Evolutionary conservation across 2,797 vertebrate genomes (phyloP).

Genomic region (Lepus oiostolus): DNA sequence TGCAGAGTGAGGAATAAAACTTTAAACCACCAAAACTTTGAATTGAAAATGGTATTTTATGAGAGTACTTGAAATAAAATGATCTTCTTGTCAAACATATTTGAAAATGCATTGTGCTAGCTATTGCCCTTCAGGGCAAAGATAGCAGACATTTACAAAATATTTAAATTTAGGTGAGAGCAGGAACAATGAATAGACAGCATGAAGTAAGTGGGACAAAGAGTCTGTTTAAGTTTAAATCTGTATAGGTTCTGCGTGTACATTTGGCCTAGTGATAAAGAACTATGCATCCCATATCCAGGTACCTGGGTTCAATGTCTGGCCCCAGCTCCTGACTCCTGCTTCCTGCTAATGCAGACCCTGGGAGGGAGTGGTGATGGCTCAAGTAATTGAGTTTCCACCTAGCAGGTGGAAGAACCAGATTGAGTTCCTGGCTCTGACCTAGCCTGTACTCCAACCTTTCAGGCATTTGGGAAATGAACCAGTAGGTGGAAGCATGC

Average conservation of each 20-base stretch:
- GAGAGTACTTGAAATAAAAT: constrained; percentile 25
- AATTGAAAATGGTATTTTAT: neutral
- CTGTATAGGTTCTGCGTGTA: neutral
- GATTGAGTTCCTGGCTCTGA: too few species aligned
- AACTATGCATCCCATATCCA: too few species aligned
- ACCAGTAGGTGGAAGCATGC: too few species aligned
- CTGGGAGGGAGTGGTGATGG: too few species aligned
- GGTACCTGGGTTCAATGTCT: too few species aligned
- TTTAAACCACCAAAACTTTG: neutral
- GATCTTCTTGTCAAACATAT: neutral
- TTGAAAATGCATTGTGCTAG: neutral
- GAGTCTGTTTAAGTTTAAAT: constrained; percentile 9
- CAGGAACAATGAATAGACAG: neutral
- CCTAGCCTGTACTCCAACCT: too few species aligned
- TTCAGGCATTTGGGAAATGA: too few species aligned
- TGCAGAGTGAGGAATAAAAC: neutral
- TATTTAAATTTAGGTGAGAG: neutral
- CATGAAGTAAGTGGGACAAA: neutral
- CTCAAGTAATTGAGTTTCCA: too few species aligned
- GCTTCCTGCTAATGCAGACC: too few species aligned
- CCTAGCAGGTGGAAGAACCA: too few species aligned
- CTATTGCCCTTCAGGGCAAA: neutral
- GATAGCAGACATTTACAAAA: neutral
- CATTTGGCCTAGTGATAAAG: too few species aligned
- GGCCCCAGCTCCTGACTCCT: too few species aligned